phyloP scores from a whole-genome alignment of 2,113 vertebrate genomes.

The Pedetes capensis region DNA sequence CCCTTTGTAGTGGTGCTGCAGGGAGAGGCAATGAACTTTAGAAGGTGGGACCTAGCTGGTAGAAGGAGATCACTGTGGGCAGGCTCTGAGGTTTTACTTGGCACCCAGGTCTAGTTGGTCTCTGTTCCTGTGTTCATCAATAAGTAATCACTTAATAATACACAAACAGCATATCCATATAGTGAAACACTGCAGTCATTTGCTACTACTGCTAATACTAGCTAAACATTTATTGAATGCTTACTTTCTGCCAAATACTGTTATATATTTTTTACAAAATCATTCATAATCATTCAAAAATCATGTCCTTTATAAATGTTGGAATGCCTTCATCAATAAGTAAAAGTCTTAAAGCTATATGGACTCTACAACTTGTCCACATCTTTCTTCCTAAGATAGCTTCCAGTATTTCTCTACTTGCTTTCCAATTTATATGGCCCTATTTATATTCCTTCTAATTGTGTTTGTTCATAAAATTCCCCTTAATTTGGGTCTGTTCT shows the following conservation, averaged over 20 bases:
- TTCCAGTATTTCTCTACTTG: background rate
- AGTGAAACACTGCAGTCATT: background rate
- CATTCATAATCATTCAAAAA: too few relatives aligned
- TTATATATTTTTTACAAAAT: constrained; percentile 10
- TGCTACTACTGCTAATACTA: background rate
- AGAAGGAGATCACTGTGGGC: too few relatives aligned
- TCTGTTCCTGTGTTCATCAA: background rate
- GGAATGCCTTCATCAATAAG: background rate
- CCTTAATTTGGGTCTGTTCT: background rate
- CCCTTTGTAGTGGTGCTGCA: too few relatives aligned
- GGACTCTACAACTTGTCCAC: background rate
- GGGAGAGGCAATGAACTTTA: too few relatives aligned
- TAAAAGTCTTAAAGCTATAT: background rate
- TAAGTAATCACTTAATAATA: background rate
- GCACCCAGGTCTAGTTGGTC: too few relatives aligned
- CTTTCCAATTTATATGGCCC: background rate
- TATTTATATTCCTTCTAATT: constrained; percentile 9
- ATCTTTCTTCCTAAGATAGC: background rate
- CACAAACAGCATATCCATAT: background rate
- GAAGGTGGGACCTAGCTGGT: too few relatives aligned
- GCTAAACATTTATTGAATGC: constrained; percentile 4
- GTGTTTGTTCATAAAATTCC: background rate
- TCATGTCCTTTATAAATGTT: constrained; percentile 27
- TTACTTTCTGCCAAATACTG: background rate
- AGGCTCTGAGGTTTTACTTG: too few relatives aligned